Conservation (phyloP, 2,888 invertebrate genomes). For the Adelphocoris suturalis region DNA sequence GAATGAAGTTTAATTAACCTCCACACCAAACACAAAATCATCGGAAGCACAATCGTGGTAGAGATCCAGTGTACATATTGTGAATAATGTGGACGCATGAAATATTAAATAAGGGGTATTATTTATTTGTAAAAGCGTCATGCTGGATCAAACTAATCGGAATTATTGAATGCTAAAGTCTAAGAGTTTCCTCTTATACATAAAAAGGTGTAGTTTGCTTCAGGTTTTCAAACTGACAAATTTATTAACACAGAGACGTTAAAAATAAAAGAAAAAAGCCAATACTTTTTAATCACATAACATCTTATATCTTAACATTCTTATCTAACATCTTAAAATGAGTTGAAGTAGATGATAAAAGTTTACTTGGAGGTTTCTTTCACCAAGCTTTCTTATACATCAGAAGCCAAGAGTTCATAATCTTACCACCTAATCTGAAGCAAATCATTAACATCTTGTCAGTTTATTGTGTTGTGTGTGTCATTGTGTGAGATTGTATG, state of each 20-base stretch:
- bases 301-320: not conserved
- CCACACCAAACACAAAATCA: slow-evolving; percentile 52
- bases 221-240: slow-evolving; percentile 70
- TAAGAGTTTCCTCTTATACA: not conserved
- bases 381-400: not conserved
- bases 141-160: slow-evolving; percentile 38
- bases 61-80: slow-evolving; percentile 59
- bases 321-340: not conserved
- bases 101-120: not conserved
- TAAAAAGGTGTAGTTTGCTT: slow-evolving; percentile 81
- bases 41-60: slow-evolving; percentile 36
- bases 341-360: not conserved
- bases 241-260: slow-evolving; percentile 19
- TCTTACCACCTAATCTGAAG: not conserved
- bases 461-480: slow-evolving; percentile 22
- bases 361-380: not conserved
- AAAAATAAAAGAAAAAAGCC: not conserved
- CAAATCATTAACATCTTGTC: slow-evolving; percentile 9
- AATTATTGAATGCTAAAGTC: not conserved
- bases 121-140: not conserved
- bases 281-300: slow-evolving; percentile 21
- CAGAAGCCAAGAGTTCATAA: slow-evolving; percentile 21
- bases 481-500: not conserved
- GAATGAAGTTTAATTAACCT: slow-evolving; percentile 72
- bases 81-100: slow-evolving; percentile 44